Percentiles rank a stretch among this genome's conserved stretches.
Conservation (phyloP, 2,113 vertebrate species). For the Lycaon pictus region DNA sequence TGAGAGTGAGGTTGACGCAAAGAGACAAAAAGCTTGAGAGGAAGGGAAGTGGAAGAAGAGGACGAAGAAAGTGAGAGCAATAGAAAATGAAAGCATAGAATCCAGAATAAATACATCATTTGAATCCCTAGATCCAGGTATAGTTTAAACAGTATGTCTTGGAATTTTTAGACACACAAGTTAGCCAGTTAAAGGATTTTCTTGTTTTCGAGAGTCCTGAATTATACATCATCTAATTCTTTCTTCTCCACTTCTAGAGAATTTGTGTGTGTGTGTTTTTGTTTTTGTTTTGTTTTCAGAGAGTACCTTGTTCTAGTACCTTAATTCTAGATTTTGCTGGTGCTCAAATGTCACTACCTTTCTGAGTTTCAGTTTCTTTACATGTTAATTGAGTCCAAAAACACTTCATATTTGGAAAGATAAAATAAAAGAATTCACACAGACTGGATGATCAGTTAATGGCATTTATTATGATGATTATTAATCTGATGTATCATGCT, state of each 20-base stretch:
- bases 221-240: not conserved
- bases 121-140: not conserved
- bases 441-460: not conserved
- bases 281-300: not conserved
- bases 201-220: not conserved
- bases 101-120: not conserved
- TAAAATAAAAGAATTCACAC: not conserved
- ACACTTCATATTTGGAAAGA: slow-evolving; percentile 19
- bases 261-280: not conserved
- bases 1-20: not conserved
- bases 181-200: not conserved
- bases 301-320: not conserved
- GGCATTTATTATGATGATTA: not conserved
- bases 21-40: not conserved
- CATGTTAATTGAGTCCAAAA: not conserved
- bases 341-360: not conserved
- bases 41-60: not conserved
- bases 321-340: not conserved
- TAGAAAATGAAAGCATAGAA: not conserved
- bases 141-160: slow-evolving; percentile 10
- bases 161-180: slow-evolving; percentile 30
- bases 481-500: not conserved
- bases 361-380: not conserved
- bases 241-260: not conserved
- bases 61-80: not conserved